Conservation (phyloP, 2,888 invertebrate species). For the Lochmaea capreae region DNA sequence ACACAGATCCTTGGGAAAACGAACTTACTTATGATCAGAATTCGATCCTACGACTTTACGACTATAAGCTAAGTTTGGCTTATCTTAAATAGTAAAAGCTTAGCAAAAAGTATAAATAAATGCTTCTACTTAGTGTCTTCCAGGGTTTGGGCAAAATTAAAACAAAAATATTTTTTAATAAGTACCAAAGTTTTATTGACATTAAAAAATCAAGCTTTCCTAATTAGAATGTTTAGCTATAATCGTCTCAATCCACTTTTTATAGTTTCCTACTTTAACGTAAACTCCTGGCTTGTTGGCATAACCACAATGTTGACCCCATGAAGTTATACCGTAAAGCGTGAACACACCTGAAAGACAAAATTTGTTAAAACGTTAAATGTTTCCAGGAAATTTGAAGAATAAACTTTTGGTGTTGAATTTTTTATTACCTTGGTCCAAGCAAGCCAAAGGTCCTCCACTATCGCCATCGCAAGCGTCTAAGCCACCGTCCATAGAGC, state of each 20-base stretch:
- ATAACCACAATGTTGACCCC: constrained; percentile 82
- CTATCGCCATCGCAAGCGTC: constrained; percentile 89
- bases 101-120: no score
- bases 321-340: constrained; percentile 79
- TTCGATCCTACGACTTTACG: no score
- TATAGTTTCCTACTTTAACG: constrained; percentile 74
- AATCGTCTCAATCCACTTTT: constrained; percentile 75
- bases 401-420: neutral
- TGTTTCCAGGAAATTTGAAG: no score
- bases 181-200: no score
- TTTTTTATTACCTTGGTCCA: constrained; percentile 68
- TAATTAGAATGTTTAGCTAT: constrained; percentile 57
- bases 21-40: no score
- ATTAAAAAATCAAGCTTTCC: neutral
- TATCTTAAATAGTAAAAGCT: no score
- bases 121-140: no score
- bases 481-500: constrained; percentile 78
- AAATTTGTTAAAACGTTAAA: neutral
- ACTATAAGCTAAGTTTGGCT: no score
- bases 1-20: no score
- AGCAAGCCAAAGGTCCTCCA: constrained; percentile 85
- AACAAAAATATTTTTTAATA: no score
- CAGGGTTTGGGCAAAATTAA: no score
- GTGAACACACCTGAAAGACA: constrained; percentile 71
- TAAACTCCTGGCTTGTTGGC: constrained; percentile 82